Conservation (phyloP, 2,797 vertebrate genomes). For the Chanos chanos region DNA sequence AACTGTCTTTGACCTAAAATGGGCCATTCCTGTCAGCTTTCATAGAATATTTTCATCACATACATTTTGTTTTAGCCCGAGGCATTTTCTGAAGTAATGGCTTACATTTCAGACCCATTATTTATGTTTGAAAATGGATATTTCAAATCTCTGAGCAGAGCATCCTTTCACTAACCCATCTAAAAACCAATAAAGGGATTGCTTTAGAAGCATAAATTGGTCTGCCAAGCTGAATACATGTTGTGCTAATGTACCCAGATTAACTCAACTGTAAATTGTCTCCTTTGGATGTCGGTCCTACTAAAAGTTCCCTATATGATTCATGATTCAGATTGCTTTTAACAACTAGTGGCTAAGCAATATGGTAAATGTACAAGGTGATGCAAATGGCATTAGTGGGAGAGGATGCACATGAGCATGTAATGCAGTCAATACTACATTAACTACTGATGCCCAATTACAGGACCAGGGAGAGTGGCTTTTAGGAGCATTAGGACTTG, state of each 20-base stretch:
- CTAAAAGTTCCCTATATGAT: conserved; percentile 99
- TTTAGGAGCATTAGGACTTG: conserved; percentile 99
- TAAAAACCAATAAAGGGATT: conserved; percentile 86
- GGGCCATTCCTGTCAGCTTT: conserved; percentile 56
- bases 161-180: conserved; percentile 88
- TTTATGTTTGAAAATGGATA: conserved; percentile 80
- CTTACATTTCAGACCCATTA: conserved; percentile 70
- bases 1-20: conserved; percentile 69
- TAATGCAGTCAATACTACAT: conserved; percentile 99
- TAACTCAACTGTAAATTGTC: conserved; percentile 99
- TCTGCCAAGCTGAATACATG: conserved; percentile 93
- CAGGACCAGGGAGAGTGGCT: conserved; percentile 98
- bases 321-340: conserved; percentile 99
- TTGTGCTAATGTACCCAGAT: conserved; percentile 98
- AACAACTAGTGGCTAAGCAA: conserved; percentile 99
- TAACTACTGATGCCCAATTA: conserved; percentile 99
- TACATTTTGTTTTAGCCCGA: conserved; percentile 43
- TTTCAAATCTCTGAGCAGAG: conserved; percentile 78
- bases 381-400: conserved; percentile 99
- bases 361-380: conserved; percentile 99
- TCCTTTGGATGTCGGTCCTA: conserved; percentile 95
- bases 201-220: conserved; percentile 94
- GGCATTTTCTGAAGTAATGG: conserved; percentile 64
- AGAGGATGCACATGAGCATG: conserved; percentile 99
- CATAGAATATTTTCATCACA: conserved; percentile 45